A percentile compares a stretch with the other conserved stretches of the same genome.
phyloP scores from a whole-genome alignment of 2,113 vertebrate species.

The Siniperca chuatsi region DNA sequence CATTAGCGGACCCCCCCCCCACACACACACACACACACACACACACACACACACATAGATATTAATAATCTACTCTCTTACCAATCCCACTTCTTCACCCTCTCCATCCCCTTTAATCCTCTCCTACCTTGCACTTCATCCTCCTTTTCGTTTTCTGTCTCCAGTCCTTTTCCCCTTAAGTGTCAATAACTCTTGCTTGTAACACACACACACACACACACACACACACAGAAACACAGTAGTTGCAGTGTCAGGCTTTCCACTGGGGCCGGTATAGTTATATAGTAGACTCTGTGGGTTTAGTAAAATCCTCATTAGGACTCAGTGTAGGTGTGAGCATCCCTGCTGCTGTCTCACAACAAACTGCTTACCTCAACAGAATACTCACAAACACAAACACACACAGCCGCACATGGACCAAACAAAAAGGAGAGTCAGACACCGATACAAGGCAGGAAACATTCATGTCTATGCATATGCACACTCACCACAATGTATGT shows the following conservation, averaged over 20 bases:
- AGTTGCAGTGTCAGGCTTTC: slow-evolving; percentile 79
- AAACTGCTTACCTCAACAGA: slow-evolving; percentile 78
- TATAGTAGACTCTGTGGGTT: slow-evolving; percentile 80
- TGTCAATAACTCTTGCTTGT: slow-evolving; percentile 75
- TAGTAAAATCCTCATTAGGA: slow-evolving; percentile 82
- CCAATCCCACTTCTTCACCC: slow-evolving; percentile 57
- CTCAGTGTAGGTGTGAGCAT: slow-evolving; percentile 76
- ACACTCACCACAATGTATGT: slow-evolving; percentile 10
- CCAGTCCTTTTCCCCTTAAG: slow-evolving; percentile 63
- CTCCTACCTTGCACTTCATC: slow-evolving; percentile 58
- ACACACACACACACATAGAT: slow-evolving; percentile 64
- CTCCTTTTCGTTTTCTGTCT: slow-evolving; percentile 65
- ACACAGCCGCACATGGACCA: slow-evolving; percentile 54
- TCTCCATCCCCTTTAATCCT: slow-evolving; percentile 64
- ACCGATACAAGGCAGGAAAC: slow-evolving; percentile 6
- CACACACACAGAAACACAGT: slow-evolving; percentile 25
- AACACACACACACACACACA: slow-evolving; percentile 27
- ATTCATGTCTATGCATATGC: background rate
- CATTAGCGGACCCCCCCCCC: slow-evolving; percentile 71
- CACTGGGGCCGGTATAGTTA: slow-evolving; percentile 70
- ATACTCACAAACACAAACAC: slow-evolving; percentile 46
- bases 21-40: too few species aligned
- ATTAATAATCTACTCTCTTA: slow-evolving; percentile 76
- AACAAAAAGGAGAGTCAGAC: slow-evolving; percentile 47
- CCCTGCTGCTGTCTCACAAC: slow-evolving; percentile 67